Conservation (phyloP, 2,888 invertebrate genomes). For the Heteropelma amictum region DNA sequence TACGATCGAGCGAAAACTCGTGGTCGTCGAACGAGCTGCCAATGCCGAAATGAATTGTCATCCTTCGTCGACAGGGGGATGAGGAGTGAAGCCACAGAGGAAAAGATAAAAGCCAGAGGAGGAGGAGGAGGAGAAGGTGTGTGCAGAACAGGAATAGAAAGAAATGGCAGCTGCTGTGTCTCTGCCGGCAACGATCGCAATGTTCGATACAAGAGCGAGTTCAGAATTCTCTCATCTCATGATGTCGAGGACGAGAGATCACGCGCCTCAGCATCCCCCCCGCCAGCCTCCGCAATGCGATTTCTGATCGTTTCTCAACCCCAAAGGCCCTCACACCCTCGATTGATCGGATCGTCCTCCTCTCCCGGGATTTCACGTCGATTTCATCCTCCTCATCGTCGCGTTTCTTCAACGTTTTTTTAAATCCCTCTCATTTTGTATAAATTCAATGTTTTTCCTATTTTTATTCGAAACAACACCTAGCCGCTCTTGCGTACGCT, state of each 20-base stretch:
- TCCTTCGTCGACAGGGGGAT: constrained; percentile 13
- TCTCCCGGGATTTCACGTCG: constrained; percentile 50
- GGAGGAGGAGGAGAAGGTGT: constrained; percentile 7
- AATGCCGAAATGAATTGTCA: constrained; percentile 60
- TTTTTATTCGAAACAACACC: constrained; percentile 61
- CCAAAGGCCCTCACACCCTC: constrained; percentile 61
- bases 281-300: constrained; percentile 18
- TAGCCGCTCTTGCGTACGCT: constrained; percentile 68
- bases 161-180: constrained; percentile 70
- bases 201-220: constrained; percentile 67
- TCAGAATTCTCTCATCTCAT: constrained; percentile 36
- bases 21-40: constrained; percentile 44
- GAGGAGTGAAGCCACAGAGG: constrained; percentile 14
- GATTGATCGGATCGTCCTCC: constrained; percentile 44
- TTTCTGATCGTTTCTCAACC: constrained; percentile 40
- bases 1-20: constrained; percentile 27
- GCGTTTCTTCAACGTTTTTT: constrained; percentile 72
- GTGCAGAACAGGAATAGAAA: constrained; percentile 59
- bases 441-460: constrained; percentile 50
- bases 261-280: constrained; percentile 5
- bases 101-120: no score
- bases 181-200: constrained; percentile 68
- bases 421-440: constrained; percentile 44
- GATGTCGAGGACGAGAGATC: constrained; percentile 28
- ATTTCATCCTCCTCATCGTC: no score